Percentiles rank a stretch among this genome's conserved stretches.
Conservation (phyloP, 2,113 vertebrate genomes). For the Actenoides hombroni region DNA sequence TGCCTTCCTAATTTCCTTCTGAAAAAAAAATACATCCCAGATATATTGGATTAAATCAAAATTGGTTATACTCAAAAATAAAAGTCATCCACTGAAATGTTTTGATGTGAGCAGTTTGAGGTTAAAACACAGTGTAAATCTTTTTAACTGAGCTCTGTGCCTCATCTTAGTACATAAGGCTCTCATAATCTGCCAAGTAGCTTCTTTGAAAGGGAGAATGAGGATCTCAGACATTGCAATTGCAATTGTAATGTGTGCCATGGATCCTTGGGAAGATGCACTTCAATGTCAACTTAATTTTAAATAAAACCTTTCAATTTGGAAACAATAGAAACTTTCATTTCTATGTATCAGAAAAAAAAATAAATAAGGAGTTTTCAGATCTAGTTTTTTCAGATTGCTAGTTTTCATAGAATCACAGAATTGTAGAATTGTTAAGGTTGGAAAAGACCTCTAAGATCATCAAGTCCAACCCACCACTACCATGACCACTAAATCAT, state of each 20-base stretch:
- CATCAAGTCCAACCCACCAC: not conserved
- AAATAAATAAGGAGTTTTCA: not conserved
- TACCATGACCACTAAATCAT: too few species aligned
- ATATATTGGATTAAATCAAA: not conserved
- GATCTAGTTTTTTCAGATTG: too few species aligned
- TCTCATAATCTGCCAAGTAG: not conserved
- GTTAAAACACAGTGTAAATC: slow-evolving; percentile 1
- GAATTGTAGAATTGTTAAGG: too few species aligned
- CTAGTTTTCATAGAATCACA: too few species aligned
- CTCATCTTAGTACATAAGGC: not conserved
- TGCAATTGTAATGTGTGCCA: not conserved
- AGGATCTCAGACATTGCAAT: not conserved
- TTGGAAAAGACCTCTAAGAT: too few species aligned
- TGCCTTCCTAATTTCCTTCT: not conserved
- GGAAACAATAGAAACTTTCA: not conserved
- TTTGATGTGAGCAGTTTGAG: not conserved
- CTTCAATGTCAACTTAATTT: slow-evolving; percentile 7
- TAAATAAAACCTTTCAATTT: not conserved
- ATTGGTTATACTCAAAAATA: not conserved
- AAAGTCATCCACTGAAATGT: not conserved
- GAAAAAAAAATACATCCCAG: not conserved
- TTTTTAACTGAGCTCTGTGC: not conserved
- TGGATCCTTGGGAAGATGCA: not conserved
- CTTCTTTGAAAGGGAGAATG: not conserved
- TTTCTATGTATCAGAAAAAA: not conserved